Evolutionary conservation across 2,113 vertebrate species (phyloP).

Genomic region (Sander lucioperca): DNA sequence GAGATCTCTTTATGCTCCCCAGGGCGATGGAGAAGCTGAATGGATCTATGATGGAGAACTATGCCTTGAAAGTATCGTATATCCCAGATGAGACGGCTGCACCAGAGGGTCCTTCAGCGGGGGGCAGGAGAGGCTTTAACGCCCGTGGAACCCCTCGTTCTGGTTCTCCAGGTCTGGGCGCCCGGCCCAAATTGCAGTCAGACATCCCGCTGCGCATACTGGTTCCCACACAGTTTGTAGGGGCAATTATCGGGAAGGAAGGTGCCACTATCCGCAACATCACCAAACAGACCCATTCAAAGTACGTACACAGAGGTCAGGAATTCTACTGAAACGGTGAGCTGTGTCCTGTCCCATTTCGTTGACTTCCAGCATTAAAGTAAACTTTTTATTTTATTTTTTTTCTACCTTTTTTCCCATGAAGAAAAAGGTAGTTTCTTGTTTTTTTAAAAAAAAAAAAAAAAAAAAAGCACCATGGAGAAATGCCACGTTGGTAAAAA

Average conservation of each 20-base stretch:
- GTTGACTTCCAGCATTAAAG: background rate
- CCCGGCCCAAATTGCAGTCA: slow-evolving; percentile 91
- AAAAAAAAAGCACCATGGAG: background rate
- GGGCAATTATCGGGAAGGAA: slow-evolving; percentile 98
- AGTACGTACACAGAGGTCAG: slow-evolving; percentile 84
- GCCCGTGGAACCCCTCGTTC: slow-evolving; percentile 91
- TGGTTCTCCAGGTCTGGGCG: slow-evolving; percentile 88
- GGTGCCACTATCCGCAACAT: slow-evolving; percentile 97
- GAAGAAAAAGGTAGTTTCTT: background rate
- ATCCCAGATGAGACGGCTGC: slow-evolving; percentile 94
- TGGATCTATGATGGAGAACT: slow-evolving; percentile 95
- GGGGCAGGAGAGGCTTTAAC: slow-evolving; percentile 89
- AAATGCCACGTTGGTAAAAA: background rate
- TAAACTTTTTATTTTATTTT: background rate
- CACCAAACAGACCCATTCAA: slow-evolving; percentile 98
- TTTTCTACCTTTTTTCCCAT: too few relatives aligned
- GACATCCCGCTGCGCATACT: slow-evolving; percentile 94
- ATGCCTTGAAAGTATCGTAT: slow-evolving; percentile 95
- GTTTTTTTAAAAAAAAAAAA: too few relatives aligned
- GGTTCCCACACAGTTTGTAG: slow-evolving; percentile 97
- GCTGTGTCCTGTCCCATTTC: background rate
- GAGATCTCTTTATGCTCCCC: slow-evolving; percentile 8
- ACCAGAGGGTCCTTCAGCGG: slow-evolving; percentile 78
- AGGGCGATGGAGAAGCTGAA: slow-evolving; percentile 98
- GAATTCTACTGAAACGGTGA: slow-evolving; percentile 5